Evolutionary conservation across 1,140 invertebrate genomes (phyloP).

Genomic region (Carcinoscorpius rotundicauda): DNA sequence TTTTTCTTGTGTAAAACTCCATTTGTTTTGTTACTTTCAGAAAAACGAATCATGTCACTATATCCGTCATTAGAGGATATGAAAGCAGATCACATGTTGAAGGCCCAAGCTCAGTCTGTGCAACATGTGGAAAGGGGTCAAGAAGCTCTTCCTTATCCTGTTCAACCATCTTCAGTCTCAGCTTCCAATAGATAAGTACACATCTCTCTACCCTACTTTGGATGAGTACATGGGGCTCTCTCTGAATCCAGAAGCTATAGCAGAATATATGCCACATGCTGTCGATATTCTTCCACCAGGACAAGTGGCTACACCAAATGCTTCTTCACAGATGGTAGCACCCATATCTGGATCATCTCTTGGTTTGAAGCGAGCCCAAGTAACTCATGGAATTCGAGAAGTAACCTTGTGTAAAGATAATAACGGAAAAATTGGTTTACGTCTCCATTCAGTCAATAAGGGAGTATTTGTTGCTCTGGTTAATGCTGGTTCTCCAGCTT

Average conservation of each 20-base stretch:
- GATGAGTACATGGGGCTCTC: conserved; percentile 67
- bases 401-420: conserved; percentile 68
- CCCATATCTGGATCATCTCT: conserved; percentile 59
- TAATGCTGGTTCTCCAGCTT: conserved; percentile 64
- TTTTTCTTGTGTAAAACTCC: no score
- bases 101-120: conserved; percentile 23
- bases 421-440: conserved; percentile 68
- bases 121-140: background rate
- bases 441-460: conserved; percentile 66
- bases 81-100: conserved; percentile 73
- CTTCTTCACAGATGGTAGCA: conserved; percentile 44
- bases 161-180: background rate
- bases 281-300: no score
- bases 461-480: conserved; percentile 86
- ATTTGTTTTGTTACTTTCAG: no score
- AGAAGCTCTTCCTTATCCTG: background rate
- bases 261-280: no score
- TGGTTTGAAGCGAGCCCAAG: conserved; percentile 57
- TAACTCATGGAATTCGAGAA: conserved; percentile 67
- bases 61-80: conserved; percentile 90
- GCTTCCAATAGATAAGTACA: conserved; percentile 8
- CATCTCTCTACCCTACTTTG: conserved; percentile 56
- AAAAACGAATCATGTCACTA: conserved; percentile 46
- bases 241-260: conserved; percentile 43
- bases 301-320: background rate